Conservation (phyloP, 2,113 vertebrate species). For the Oryzias javanicus region DNA sequence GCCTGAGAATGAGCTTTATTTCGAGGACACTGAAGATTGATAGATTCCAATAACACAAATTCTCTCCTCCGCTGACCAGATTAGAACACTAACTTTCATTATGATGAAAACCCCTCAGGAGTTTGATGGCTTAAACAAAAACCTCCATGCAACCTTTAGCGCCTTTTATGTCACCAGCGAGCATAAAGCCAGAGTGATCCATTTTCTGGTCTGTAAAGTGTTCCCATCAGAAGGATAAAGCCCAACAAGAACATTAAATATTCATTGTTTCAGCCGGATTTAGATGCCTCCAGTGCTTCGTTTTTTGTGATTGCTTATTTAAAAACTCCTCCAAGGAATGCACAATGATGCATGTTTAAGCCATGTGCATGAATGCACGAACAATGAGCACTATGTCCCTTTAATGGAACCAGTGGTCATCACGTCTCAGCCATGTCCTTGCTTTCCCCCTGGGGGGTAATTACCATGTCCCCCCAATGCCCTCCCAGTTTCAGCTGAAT, state of each 20-base stretch:
- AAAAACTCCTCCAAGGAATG: slow-evolving; percentile 1
- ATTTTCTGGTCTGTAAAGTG: slow-evolving; percentile 38
- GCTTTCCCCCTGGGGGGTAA: slow-evolving; percentile 47
- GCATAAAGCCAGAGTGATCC: slow-evolving; percentile 20
- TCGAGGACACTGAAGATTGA: slow-evolving; percentile 34
- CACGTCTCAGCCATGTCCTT: slow-evolving; percentile 40
- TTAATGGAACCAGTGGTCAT: slow-evolving; percentile 44
- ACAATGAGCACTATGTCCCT: slow-evolving; percentile 15
- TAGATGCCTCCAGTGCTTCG: background rate
- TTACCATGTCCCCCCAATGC: slow-evolving; percentile 33
- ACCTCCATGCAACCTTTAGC: background rate
- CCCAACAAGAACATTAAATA: slow-evolving; percentile 57
- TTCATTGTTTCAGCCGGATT: slow-evolving; percentile 27
- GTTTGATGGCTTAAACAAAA: slow-evolving; percentile 40
- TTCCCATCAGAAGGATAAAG: slow-evolving; percentile 22
- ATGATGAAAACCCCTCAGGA: slow-evolving; percentile 22
- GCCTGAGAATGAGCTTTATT: slow-evolving; percentile 17
- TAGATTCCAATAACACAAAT: slow-evolving; percentile 58
- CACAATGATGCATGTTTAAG: background rate
- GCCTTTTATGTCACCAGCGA: slow-evolving; percentile 5
- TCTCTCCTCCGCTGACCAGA: slow-evolving; percentile 27
- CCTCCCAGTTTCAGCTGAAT: slow-evolving; percentile 50
- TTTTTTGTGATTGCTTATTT: background rate
- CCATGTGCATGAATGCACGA: slow-evolving; percentile 9
- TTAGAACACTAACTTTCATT: slow-evolving; percentile 46